phyloP scores from a whole-genome alignment of 1,140 invertebrate species.

The Cyphomyrmex costatus region DNA sequence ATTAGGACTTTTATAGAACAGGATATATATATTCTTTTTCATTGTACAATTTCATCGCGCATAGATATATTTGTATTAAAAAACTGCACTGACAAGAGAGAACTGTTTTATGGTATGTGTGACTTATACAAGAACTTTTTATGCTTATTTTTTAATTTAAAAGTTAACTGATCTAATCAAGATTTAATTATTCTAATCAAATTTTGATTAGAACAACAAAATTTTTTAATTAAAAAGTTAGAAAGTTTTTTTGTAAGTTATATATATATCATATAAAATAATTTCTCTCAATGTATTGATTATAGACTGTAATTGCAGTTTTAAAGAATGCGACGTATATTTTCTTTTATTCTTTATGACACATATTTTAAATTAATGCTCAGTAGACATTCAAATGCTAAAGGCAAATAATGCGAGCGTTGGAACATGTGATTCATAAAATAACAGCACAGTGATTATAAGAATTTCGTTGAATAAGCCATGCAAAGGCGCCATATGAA shows the following conservation, averaged over 20 bases:
- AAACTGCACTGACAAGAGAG: no score
- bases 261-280: no score
- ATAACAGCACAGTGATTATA: conserved; percentile 49
- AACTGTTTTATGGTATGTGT: no score
- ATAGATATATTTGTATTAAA: no score
- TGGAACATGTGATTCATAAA: conserved; percentile 14
- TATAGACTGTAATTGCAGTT: not conserved
- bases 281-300: no score
- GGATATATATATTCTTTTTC: not conserved
- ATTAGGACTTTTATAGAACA: not conserved
- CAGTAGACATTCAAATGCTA: not conserved
- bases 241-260: no score
- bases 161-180: no score
- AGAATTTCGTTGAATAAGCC: conserved; percentile 71
- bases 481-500: conserved; percentile 64
- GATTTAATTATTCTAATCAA: no score
- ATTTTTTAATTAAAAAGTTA: no score
- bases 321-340: not conserved
- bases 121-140: no score
- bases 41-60: not conserved
- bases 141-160: no score
- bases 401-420: not conserved
- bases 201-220: no score
- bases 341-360: not conserved
- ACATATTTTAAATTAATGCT: not conserved